Percentiles rank a stretch among this genome's conserved stretches.
These are phyloP conservation scores for Hestina assimilis DNA, from an alignment of 1,140 invertebrate species.

Conservation along the genomic window DNA sequence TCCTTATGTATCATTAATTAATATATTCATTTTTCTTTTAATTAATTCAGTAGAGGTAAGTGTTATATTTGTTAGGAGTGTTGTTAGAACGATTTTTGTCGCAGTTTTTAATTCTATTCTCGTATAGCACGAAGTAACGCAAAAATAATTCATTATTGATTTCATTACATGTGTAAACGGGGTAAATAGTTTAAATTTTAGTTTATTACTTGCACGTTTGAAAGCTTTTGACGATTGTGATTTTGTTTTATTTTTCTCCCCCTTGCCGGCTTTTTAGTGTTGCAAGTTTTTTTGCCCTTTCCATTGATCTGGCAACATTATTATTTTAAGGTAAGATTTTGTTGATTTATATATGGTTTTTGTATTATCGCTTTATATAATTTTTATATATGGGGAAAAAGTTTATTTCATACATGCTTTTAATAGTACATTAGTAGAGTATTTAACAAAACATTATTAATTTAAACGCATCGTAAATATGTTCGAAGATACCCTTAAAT, in stretches of 20 bases:
- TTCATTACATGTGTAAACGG: slow-evolving; percentile 10
- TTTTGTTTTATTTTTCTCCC: slow-evolving; percentile 68
- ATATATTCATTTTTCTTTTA: no score
- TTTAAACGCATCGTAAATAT: no score
- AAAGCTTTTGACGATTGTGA: slow-evolving; percentile 78
- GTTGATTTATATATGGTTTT: slow-evolving; percentile 25
- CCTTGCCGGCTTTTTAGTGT: slow-evolving; percentile 43
- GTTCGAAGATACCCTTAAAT: no score
- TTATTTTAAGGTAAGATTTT: slow-evolving; percentile 50
- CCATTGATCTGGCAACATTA: slow-evolving; percentile 43
- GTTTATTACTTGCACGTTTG: slow-evolving; percentile 57
- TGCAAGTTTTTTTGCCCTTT: slow-evolving; percentile 42
- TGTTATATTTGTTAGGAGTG: no score
- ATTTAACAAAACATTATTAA: no score
- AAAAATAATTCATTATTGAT: no score
- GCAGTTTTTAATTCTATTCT: no score
- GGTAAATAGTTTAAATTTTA: background rate
- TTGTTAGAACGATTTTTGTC: no score
- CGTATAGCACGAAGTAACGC: no score
- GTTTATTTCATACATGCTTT: slow-evolving; percentile 72
- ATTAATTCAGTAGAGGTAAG: no score
- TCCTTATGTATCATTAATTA: no score
- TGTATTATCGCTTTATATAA: slow-evolving; percentile 21
- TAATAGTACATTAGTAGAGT: slow-evolving; percentile 14
- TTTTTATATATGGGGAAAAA: slow-evolving; percentile 21